phyloP scores from a whole-genome alignment of 1,140 invertebrate genomes.

The Aphelenchoides fujianensis region DNA sequence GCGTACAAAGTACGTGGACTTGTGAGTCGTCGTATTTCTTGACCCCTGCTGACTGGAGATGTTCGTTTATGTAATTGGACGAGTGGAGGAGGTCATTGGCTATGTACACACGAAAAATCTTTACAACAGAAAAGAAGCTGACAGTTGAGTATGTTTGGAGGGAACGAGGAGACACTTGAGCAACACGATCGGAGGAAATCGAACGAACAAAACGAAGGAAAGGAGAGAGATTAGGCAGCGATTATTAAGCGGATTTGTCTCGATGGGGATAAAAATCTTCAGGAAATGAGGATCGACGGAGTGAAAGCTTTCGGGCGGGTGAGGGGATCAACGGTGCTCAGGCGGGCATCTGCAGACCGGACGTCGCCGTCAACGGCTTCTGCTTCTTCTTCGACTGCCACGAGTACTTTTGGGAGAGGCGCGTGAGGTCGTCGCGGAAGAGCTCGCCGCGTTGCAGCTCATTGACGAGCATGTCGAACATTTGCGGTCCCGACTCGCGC shows the following conservation, averaged over 20 bases:
- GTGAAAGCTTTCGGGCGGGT: neutral
- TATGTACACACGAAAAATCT: neutral
- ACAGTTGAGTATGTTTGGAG: neutral
- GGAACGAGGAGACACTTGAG: neutral
- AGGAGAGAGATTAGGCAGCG: neutral
- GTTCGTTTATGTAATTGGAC: no score
- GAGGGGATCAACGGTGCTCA: conserved; percentile 42
- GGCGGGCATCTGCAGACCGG: conserved; percentile 36
- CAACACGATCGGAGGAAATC: neutral
- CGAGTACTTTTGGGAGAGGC: conserved; percentile 75
- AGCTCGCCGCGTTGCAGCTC: conserved; percentile 91
- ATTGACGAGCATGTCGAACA: conserved; percentile 92
- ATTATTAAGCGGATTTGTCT: neutral
- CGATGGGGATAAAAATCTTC: conserved; percentile 23
- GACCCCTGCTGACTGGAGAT: no score
- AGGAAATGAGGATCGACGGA: neutral
- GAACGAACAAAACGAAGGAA: neutral
- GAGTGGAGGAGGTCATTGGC: neutral
- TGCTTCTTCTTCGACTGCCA: conserved; percentile 59
- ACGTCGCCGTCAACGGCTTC: conserved; percentile 18
- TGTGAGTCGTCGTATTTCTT: no score
- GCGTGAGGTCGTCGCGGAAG: conserved; percentile 86
- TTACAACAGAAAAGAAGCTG: neutral
- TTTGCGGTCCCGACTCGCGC: conserved; percentile 57
- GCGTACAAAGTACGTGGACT: no score